A percentile compares a stretch with the other conserved stretches of the same genome.
Conservation (phyloP, 2,888 invertebrate genomes). For the Drosophila demipolita region DNA sequence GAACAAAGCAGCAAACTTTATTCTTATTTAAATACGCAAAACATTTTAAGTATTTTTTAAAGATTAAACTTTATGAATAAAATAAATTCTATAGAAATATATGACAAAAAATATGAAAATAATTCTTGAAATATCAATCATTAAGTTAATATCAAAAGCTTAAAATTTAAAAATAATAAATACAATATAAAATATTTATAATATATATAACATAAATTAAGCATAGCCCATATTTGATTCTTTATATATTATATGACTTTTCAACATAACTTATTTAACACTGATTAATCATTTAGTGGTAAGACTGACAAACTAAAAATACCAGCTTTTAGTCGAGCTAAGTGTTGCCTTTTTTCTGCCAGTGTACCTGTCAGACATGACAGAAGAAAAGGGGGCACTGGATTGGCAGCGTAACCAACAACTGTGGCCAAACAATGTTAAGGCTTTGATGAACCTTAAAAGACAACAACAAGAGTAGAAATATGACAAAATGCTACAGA, state of each 20-base stretch:
- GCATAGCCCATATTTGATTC: background rate
- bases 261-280: background rate
- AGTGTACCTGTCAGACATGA: background rate
- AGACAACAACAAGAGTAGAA: conserved; percentile 57
- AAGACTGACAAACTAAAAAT: background rate
- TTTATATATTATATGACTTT: background rate
- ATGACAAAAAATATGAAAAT: background rate
- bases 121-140: background rate
- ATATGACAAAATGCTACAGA: conserved; percentile 69
- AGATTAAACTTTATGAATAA: background rate
- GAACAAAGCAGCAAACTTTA: background rate
- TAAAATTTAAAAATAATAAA: background rate
- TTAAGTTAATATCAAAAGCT: background rate
- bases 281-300: background rate
- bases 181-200: background rate
- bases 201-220: background rate
- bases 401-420: conserved; percentile 62
- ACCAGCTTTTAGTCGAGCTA: background rate
- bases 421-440: conserved; percentile 79
- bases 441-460: conserved; percentile 79
- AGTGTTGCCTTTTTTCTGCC: background rate
- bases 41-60: background rate
- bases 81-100: background rate
- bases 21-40: background rate
- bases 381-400: conserved; percentile 4